A percentile compares a stretch with the other conserved stretches of the same genome.
These are phyloP conservation scores for Cataglyphis livida DNA, from an alignment of 2,888 invertebrate genomes.

Conservation along the genomic window DNA sequence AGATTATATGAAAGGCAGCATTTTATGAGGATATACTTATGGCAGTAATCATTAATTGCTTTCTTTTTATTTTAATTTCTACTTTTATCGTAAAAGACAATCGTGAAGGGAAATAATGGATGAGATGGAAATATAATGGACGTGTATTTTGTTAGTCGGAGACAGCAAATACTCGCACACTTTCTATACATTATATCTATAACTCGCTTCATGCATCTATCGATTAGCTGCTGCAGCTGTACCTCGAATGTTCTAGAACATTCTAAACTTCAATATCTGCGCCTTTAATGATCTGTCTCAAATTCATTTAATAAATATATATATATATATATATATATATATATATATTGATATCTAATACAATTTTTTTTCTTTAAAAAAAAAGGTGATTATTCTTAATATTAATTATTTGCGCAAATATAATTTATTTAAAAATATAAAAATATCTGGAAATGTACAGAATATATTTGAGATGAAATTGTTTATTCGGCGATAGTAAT, in stretches of 20 bases:
- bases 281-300: background rate
- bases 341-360: too few species aligned
- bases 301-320: background rate
- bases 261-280: slow-evolving; percentile 4
- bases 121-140: background rate
- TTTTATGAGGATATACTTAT: background rate
- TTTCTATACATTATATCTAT: slow-evolving; percentile 53
- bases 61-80: background rate
- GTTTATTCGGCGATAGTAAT: background rate
- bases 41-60: background rate
- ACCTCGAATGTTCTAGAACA: slow-evolving; percentile 62
- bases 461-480: background rate
- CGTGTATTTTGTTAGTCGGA: slow-evolving; percentile 5
- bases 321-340: background rate
- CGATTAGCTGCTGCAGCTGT: slow-evolving; percentile 67
- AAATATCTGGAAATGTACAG: background rate
- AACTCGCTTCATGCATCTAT: slow-evolving; percentile 67
- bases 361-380: background rate
- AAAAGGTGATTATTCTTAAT: background rate
- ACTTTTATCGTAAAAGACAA: background rate
- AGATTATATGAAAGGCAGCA: background rate
- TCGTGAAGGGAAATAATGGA: background rate
- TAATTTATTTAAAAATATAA: background rate
- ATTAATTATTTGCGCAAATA: background rate
- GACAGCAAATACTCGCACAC: slow-evolving; percentile 13